Evolutionary conservation across 2,797 vertebrate species (phyloP).

Genomic region (Cephalopachus bancanus): DNA sequence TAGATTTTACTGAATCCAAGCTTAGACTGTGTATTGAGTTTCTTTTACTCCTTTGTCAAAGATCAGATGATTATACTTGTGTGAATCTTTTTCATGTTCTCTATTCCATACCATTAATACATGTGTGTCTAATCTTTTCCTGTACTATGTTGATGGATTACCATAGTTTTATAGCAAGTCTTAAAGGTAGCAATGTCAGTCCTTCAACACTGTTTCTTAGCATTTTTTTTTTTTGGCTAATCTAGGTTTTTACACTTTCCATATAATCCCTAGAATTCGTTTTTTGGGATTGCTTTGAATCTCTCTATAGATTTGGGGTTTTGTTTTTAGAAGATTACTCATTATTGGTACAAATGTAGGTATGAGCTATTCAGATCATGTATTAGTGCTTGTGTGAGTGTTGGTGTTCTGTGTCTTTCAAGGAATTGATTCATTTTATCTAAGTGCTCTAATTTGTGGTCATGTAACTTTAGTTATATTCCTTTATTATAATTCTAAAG

Average conservation of each 20-base stretch:
- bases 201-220: not conserved
- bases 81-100: not conserved
- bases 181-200: not conserved
- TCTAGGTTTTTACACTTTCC: not conserved
- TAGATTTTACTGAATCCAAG: not conserved
- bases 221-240: not conserved
- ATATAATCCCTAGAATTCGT: not conserved
- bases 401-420: no score
- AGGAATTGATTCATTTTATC: not conserved
- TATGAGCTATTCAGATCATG: no score
- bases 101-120: not conserved
- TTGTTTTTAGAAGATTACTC: no score
- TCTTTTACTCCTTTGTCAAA: not conserved
- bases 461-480: not conserved
- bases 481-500: not conserved
- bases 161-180: not conserved
- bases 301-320: not conserved
- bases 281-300: not conserved
- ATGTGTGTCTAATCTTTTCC: not conserved
- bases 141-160: not conserved
- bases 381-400: no score
- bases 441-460: not conserved
- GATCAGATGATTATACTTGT: not conserved
- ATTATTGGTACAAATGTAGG: no score
- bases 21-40: not conserved